Evolutionary conservation across 2,797 vertebrate species (phyloP).

Genomic region (Phyllotis vaccarum): DNA sequence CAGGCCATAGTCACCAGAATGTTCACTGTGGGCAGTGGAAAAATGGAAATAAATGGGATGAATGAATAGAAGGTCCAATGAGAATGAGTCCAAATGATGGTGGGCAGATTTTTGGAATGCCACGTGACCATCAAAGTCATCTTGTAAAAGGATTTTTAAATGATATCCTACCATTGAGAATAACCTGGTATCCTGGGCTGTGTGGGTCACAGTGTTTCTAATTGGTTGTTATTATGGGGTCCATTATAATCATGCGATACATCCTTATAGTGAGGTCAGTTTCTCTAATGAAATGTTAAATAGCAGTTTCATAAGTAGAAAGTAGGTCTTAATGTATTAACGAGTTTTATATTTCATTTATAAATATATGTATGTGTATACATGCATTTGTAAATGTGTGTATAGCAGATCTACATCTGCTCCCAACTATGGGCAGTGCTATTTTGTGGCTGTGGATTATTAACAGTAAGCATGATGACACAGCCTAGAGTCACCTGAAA

Average conservation of each 20-base stretch:
- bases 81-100: neutral
- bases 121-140: neutral
- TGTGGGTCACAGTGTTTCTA: neutral
- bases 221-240: neutral
- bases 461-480: neutral
- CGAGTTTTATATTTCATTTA: neutral
- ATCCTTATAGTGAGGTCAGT: neutral
- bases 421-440: neutral
- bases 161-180: neutral
- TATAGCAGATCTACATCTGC: neutral
- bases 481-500: neutral
- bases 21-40: neutral
- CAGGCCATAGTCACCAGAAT: neutral
- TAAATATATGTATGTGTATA: too few species aligned
- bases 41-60: neutral
- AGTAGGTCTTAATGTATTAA: neutral
- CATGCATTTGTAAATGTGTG: neutral
- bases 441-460: neutral
- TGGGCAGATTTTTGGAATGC: neutral
- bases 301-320: neutral
- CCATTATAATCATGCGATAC: neutral
- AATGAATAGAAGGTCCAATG: neutral
- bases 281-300: slow-evolving; percentile 6
- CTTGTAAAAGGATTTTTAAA: neutral
- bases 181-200: neutral